These are phyloP conservation scores for Climacteris rufus DNA, from an alignment of 2,113 vertebrate genomes.

Conservation along the genomic window DNA sequence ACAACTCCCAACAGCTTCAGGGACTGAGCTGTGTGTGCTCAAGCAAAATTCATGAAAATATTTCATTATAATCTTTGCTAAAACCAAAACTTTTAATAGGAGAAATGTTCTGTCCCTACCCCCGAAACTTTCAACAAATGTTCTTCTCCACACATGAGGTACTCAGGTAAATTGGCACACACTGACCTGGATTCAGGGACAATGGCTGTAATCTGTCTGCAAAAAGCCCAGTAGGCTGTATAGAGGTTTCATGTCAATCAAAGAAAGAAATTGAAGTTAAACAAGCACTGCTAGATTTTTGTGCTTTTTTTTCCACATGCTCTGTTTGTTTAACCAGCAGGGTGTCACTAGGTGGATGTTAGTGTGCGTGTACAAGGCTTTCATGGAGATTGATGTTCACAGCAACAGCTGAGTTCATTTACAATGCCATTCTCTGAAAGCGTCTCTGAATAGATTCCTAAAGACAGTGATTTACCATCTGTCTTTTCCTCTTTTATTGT, in stretches of 20 bases:
- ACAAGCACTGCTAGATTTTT: neutral
- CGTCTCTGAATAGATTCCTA: neutral
- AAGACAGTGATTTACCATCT: neutral
- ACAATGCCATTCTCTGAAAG: neutral
- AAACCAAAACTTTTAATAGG: conserved; percentile 9
- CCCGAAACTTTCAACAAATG: neutral
- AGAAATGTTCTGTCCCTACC: neutral
- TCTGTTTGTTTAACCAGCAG: conserved; percentile 37
- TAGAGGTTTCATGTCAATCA: neutral
- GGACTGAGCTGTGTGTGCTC: neutral
- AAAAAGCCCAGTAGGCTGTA: neutral
- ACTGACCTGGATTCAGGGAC: neutral
- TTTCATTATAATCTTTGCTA: neutral
- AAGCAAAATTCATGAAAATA: neutral
- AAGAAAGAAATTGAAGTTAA: conserved; percentile 4
- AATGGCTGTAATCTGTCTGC: neutral
- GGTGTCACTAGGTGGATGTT: conserved; percentile 34
- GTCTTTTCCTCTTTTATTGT: neutral
- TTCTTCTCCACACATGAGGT: neutral
- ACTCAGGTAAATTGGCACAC: neutral
- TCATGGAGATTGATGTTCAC: neutral
- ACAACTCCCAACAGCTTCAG: neutral
- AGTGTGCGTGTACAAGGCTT: neutral
- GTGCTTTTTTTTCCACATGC: neutral
- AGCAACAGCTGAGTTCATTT: neutral